phyloP scores from a whole-genome alignment of 2,888 invertebrate species.

The Myopa tessellatipennis region DNA sequence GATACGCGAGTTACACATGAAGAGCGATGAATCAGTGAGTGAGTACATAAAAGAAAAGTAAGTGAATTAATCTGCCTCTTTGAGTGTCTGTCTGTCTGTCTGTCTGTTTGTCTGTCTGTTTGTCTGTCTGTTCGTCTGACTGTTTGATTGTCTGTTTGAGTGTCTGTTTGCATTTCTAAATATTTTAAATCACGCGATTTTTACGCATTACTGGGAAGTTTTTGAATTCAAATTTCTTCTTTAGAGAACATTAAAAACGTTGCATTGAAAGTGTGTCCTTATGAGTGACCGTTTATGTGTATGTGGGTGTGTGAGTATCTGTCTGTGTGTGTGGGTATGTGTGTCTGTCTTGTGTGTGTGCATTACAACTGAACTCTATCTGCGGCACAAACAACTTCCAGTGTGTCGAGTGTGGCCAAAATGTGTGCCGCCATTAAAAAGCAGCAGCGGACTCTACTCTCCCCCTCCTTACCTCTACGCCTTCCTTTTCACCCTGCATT shows the following conservation, averaged over 20 bases:
- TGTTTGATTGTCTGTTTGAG: neutral
- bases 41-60: neutral
- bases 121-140: neutral
- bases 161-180: neutral
- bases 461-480: too few species aligned
- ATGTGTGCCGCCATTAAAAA: slow-evolving; percentile 35
- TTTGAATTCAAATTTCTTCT: too few species aligned
- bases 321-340: neutral
- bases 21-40: slow-evolving; percentile 1
- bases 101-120: neutral
- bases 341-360: neutral
- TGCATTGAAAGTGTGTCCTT: too few species aligned
- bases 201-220: too few species aligned
- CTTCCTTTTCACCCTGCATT: neutral
- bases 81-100: neutral
- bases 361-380: neutral
- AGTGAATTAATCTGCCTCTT: neutral
- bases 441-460: slow-evolving; percentile 14
- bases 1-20: neutral
- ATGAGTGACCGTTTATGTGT: too few species aligned
- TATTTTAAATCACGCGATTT: too few species aligned
- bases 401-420: slow-evolving; percentile 1
- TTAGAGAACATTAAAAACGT: too few species aligned
- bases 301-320: neutral
- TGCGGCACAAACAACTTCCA: neutral